These are phyloP conservation scores for Cheilosia variabilis DNA, from an alignment of 2,888 invertebrate genomes.

Conservation along the genomic window DNA sequence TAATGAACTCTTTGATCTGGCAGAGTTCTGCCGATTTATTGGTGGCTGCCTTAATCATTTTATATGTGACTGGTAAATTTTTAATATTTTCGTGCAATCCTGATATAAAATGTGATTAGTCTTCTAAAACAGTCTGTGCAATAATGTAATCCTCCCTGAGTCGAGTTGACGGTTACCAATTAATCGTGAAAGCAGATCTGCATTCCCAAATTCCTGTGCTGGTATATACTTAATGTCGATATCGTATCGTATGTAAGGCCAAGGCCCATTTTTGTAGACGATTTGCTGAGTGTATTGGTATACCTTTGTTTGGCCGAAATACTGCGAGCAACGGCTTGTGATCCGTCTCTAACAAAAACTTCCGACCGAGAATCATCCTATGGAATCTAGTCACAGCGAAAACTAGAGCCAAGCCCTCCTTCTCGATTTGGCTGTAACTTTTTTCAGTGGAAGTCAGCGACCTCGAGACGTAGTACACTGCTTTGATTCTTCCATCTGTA, in stretches of 20 bases:
- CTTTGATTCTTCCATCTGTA: constrained; percentile 74
- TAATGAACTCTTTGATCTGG: constrained; percentile 20
- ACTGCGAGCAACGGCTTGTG: constrained; percentile 47
- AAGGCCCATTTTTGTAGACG: constrained; percentile 44
- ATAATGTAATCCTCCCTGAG: constrained; percentile 62
- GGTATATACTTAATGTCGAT: constrained; percentile 52
- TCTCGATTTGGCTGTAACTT: constrained; percentile 78
- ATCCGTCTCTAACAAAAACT: constrained; percentile 46
- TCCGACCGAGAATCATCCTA: constrained; percentile 38
- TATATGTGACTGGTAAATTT: constrained; percentile 33
- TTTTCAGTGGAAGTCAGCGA: constrained; percentile 77
- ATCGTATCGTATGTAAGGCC: constrained; percentile 55
- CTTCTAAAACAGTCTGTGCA: constrained; percentile 57
- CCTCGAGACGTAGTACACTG: constrained; percentile 17
- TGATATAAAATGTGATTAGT: constrained; percentile 32
- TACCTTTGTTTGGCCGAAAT: constrained; percentile 41
- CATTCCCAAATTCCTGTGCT: constrained; percentile 62
- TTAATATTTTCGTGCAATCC: constrained; percentile 35
- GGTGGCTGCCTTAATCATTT: constrained; percentile 41
- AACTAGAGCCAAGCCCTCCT: constrained; percentile 24
- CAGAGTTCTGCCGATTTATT: constrained; percentile 3
- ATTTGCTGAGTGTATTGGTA: constrained; percentile 40
- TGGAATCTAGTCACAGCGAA: constrained; percentile 40
- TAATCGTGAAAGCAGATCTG: constrained; percentile 61
- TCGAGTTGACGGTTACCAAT: constrained; percentile 28